Evolutionary conservation across 2,888 invertebrate species (phyloP).

Genomic region (Metopia argyrocephala): DNA sequence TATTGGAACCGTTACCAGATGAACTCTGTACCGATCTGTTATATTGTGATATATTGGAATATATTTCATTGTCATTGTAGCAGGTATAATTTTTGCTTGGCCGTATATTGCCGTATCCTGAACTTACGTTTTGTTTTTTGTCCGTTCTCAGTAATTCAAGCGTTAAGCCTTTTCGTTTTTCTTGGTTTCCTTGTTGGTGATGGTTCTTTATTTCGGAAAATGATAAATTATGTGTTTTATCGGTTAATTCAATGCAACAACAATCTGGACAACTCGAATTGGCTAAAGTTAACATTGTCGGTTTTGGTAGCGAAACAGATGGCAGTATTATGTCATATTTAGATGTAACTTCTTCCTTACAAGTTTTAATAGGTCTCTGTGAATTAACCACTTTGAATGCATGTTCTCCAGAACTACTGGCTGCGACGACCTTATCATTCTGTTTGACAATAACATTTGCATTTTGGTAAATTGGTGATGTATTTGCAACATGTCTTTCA

Average conservation of each 20-base stretch:
- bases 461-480: conserved; percentile 73
- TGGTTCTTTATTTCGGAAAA: not conserved
- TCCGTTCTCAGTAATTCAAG: conserved; percentile 82
- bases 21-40: conserved; percentile 70
- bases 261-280: conserved; percentile 41
- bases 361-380: not conserved
- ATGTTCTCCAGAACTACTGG: not conserved
- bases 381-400: not conserved
- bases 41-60: conserved; percentile 74
- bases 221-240: conserved; percentile 4
- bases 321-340: conserved; percentile 7
- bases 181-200: conserved; percentile 69
- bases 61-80: conserved; percentile 72
- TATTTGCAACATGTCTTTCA: conserved; percentile 73
- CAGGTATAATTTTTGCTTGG: conserved; percentile 68
- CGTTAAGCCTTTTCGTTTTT: conserved; percentile 80
- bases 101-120: conserved; percentile 57
- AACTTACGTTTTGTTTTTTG: conserved; percentile 59
- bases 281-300: not conserved
- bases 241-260: conserved; percentile 12
- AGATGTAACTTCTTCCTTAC: not conserved
- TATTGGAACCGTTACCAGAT: conserved; percentile 69
- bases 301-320: not conserved
- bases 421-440: conserved; percentile 13
- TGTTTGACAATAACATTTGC: conserved; percentile 53